Conservation (phyloP, 1,140 invertebrate genomes). For the Eurosta solidaginis region DNA sequence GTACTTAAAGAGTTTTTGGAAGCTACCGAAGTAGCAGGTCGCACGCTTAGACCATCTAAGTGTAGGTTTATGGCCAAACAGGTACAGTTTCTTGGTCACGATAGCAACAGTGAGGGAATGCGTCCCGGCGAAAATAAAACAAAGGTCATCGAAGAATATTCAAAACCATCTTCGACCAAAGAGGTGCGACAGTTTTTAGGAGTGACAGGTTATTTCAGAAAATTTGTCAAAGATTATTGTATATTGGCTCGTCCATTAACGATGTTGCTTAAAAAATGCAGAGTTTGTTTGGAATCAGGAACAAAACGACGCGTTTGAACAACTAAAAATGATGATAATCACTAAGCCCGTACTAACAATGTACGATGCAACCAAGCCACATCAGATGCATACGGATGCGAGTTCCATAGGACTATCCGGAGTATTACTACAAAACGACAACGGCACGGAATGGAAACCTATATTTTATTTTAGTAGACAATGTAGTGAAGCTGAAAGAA, state of each 20-base stretch:
- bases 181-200: neutral
- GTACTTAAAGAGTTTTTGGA: too few relatives aligned
- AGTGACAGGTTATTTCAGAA: neutral
- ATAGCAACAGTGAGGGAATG: neutral
- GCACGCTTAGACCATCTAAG: too few relatives aligned
- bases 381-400: too few relatives aligned
- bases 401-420: too few relatives aligned
- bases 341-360: neutral
- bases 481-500: too few relatives aligned
- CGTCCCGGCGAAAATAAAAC: too few relatives aligned
- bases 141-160: neutral
- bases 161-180: neutral
- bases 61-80: too few relatives aligned
- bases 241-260: neutral
- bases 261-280: neutral
- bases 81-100: neutral
- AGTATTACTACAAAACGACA: too few relatives aligned
- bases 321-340: neutral
- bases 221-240: neutral
- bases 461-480: too few relatives aligned
- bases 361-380: too few relatives aligned
- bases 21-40: too few relatives aligned
- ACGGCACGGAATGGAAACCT: too few relatives aligned
- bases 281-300: neutral
- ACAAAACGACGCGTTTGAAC: neutral